Conservation (phyloP, 2,113 vertebrate species). For the Theropithecus gelada region DNA sequence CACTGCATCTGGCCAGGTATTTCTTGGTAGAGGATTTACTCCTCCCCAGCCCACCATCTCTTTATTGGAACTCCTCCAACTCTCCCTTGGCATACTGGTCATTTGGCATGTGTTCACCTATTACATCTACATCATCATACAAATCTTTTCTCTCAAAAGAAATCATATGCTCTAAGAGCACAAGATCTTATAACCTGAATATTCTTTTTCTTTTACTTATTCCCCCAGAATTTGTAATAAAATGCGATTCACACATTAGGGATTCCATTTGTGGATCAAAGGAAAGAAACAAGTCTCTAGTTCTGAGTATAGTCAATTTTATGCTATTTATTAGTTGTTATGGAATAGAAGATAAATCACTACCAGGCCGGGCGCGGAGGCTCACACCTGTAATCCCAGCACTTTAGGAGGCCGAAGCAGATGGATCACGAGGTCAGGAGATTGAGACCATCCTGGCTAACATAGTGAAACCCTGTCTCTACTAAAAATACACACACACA, state of each 20-base stretch:
- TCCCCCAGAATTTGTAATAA: not conserved
- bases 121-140: not conserved
- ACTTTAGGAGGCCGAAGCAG: too few relatives aligned
- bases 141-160: constrained; percentile 5
- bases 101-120: not conserved
- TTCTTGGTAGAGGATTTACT: not conserved
- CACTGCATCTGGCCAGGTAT: not conserved
- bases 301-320: constrained; percentile 31
- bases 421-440: too few relatives aligned
- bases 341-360: constrained; percentile 5
- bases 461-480: too few relatives aligned
- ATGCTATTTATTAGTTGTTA: constrained; percentile 41
- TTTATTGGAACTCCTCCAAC: not conserved
- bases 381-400: too few relatives aligned
- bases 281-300: constrained; percentile 45
- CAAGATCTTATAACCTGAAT: constrained; percentile 6
- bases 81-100: not conserved
- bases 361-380: not conserved
- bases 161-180: not conserved
- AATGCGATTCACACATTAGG: not conserved
- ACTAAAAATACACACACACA: too few relatives aligned
- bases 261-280: not conserved
- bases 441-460: too few relatives aligned
- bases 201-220: constrained; percentile 17
- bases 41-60: not conserved